Conservation (phyloP, 1,140 invertebrate species). For the Holcopasites calliopsidis region DNA sequence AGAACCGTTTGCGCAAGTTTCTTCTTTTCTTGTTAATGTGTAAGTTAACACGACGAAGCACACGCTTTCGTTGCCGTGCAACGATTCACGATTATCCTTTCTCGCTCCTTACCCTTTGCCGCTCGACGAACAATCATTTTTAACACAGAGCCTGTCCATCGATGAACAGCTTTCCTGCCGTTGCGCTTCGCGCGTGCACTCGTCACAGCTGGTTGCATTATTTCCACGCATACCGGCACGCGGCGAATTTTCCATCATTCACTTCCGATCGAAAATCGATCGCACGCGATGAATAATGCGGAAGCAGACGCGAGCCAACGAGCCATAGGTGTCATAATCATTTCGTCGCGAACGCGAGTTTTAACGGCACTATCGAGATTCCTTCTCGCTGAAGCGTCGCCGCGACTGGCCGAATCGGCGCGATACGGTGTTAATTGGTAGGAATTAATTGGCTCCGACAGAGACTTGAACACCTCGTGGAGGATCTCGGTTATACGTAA, state of each 20-base stretch:
- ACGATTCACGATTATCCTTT: background rate
- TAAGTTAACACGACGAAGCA: no score
- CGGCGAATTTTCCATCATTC: no score
- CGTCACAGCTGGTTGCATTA: background rate
- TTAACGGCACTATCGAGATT: conserved; percentile 16
- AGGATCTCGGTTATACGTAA: conserved; percentile 14
- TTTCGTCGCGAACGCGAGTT: background rate
- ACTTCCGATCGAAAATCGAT: no score
- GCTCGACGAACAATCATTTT: background rate
- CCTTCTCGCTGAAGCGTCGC: background rate
- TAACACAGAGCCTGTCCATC: background rate
- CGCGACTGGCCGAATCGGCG: conserved; percentile 22
- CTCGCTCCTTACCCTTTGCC: background rate
- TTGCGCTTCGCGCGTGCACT: background rate
- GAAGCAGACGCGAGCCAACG: background rate
- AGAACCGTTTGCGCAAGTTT: background rate
- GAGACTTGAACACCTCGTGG: background rate
- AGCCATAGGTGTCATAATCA: background rate
- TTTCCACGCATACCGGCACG: background rate
- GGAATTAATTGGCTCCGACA: conserved; percentile 37
- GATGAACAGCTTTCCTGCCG: background rate
- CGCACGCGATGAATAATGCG: no score
- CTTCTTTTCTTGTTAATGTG: no score
- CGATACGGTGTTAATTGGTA: conserved; percentile 34
- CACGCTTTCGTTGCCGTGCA: no score